Evolutionary conservation across 2,797 vertebrate species (phyloP).

Genomic region (Acanthornis magna): DNA sequence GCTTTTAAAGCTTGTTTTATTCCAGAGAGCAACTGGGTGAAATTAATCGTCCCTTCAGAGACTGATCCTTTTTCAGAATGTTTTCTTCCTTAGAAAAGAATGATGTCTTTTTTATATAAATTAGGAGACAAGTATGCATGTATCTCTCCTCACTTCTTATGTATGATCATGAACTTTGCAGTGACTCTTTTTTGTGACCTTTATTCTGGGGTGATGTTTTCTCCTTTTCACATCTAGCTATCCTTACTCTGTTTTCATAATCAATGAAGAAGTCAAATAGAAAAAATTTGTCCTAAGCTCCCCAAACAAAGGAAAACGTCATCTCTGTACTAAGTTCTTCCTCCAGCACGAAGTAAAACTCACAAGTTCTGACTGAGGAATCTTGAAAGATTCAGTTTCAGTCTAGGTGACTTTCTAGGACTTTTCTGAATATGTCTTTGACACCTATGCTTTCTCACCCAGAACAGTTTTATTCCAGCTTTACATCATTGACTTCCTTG

Average conservation of each 20-base stretch:
- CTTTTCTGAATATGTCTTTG: neutral
- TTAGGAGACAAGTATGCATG: neutral
- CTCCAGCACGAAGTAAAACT: neutral
- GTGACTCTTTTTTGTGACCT: neutral
- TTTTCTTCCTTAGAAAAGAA: neutral
- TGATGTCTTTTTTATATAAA: neutral
- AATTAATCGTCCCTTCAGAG: neutral
- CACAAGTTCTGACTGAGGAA: neutral
- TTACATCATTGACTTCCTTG: neutral
- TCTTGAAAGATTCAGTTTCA: neutral
- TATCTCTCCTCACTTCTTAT: neutral
- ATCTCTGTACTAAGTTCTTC: neutral
- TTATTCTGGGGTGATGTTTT: neutral
- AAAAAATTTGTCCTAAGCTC: neutral
- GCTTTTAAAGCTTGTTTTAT: neutral
- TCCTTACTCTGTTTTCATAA: neutral
- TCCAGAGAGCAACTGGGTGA: neutral
- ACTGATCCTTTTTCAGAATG: neutral
- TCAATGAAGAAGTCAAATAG: neutral
- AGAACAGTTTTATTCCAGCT: neutral
- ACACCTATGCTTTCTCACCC: neutral
- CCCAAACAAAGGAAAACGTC: neutral
- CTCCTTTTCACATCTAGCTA: neutral
- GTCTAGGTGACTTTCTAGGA: neutral
- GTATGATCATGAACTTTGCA: constrained; percentile 5